phyloP scores from a whole-genome alignment of 92 coral and sea anemone species.

The Pocillopora meandrina region DNA sequence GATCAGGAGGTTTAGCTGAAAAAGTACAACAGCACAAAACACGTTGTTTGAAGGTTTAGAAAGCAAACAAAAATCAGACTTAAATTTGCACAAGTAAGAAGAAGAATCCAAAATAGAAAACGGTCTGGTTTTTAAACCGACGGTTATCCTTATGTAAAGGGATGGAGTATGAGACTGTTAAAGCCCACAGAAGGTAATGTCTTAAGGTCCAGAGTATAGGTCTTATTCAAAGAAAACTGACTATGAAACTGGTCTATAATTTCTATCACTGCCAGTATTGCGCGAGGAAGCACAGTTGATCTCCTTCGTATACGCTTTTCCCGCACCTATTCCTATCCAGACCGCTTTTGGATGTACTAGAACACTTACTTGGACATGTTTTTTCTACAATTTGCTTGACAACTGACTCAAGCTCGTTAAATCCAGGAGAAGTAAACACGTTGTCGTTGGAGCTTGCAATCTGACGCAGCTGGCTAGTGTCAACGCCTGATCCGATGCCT shows the following conservation, averaged over 20 bases:
- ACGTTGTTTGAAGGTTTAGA: no score
- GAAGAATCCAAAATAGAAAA: no score
- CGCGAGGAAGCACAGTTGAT: no score
- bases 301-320: no score
- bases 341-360: not conserved
- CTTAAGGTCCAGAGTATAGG: no score
- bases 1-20: not conserved
- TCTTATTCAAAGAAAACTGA: no score
- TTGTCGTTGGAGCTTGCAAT: conserved; percentile 45
- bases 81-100: no score
- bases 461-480: conserved; percentile 31
- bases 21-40: not conserved
- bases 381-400: conserved; percentile 38
- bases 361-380: conserved; percentile 37
- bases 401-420: conserved; percentile 10
- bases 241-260: no score
- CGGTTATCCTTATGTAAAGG: no score
- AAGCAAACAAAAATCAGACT: no score
- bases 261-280: no score
- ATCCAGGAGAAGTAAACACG: conserved; percentile 20
- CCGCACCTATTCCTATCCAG: not conserved
- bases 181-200: not conserved
- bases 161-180: not conserved
- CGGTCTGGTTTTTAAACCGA: no score
- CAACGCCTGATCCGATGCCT: conserved; percentile 54